Evolutionary conservation across 2,888 invertebrate genomes (phyloP).

Genomic region (Gastracanthus pulcherrimus): DNA sequence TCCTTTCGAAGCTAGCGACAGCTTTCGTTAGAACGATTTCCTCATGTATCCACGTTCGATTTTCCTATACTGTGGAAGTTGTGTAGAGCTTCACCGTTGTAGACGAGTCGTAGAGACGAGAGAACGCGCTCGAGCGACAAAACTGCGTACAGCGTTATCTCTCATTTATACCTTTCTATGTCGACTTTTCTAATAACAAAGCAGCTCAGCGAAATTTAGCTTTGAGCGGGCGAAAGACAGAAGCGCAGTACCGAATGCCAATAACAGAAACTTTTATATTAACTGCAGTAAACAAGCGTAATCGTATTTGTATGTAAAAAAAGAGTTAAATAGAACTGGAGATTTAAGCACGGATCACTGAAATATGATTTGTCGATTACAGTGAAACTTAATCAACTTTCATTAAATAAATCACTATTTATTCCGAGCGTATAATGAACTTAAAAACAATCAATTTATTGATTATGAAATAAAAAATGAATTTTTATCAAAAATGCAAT

Average conservation of each 20-base stretch:
- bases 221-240: slow-evolving; percentile 9
- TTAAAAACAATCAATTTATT: neutral
- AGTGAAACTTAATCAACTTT: slow-evolving; percentile 12
- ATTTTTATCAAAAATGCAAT: neutral
- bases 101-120: slow-evolving; percentile 4
- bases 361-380: slow-evolving; percentile 10
- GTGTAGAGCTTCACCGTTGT: slow-evolving; percentile 11
- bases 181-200: slow-evolving; percentile 42
- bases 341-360: neutral
- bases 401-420: too few species aligned
- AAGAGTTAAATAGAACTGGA: neutral
- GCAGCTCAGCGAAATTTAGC: neutral
- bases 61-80: slow-evolving; percentile 15
- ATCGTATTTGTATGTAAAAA: slow-evolving; percentile 21
- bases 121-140: neutral
- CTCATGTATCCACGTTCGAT: slow-evolving; percentile 18
- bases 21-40: slow-evolving; percentile 33
- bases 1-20: slow-evolving; percentile 60
- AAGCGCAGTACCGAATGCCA: slow-evolving; percentile 39
- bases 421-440: neutral
- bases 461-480: neutral
- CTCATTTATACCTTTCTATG: slow-evolving; percentile 42
- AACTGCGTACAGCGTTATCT: neutral
- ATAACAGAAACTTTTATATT: slow-evolving; percentile 52
- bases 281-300: slow-evolving; percentile 15